A percentile compares a stretch with the other conserved stretches of the same genome.
Conservation (phyloP, 1,140 invertebrate genomes). For the Oppia nitens region DNA sequence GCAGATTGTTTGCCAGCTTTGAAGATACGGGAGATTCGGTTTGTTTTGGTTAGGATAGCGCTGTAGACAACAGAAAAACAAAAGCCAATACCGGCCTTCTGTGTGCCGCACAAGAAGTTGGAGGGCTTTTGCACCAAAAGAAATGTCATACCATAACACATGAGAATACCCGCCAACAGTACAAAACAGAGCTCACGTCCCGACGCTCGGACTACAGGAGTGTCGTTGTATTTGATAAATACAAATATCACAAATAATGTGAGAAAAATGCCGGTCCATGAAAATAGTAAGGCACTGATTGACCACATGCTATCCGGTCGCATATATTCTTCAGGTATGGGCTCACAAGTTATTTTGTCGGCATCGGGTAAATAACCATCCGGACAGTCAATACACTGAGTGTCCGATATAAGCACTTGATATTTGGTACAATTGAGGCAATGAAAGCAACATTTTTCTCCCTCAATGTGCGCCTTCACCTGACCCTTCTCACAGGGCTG, state of each 20-base stretch:
- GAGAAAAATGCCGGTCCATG: constrained; percentile 30
- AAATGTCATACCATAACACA: constrained; percentile 76
- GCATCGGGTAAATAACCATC: constrained; percentile 59
- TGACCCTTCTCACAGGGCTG: constrained; percentile 71
- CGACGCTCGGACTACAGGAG: constrained; percentile 72
- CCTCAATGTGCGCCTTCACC: constrained; percentile 75
- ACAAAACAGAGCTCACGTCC: constrained; percentile 75
- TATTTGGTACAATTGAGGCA: constrained; percentile 84
- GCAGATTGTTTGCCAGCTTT: constrained; percentile 70
- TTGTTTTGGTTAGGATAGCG: constrained; percentile 75
- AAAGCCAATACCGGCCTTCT: constrained; percentile 47
- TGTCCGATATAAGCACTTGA: constrained; percentile 64
- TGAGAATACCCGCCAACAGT: constrained; percentile 63
- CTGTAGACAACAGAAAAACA: constrained; percentile 83
- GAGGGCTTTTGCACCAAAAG: constrained; percentile 48
- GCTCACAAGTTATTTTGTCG: constrained; percentile 48
- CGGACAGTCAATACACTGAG: constrained; percentile 60
- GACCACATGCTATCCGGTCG: constrained; percentile 51
- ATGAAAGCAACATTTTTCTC: constrained; percentile 86
- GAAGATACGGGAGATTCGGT: constrained; percentile 77
- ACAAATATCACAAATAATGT: constrained; percentile 33
- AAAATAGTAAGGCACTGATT: constrained; percentile 54
- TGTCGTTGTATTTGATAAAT: constrained; percentile 58
- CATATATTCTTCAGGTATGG: constrained; percentile 69
- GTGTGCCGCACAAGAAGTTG: constrained; percentile 29